These are phyloP conservation scores for Polypedilum vanderplanki DNA, from an alignment of 1,140 invertebrate species.

Conservation along the genomic window DNA sequence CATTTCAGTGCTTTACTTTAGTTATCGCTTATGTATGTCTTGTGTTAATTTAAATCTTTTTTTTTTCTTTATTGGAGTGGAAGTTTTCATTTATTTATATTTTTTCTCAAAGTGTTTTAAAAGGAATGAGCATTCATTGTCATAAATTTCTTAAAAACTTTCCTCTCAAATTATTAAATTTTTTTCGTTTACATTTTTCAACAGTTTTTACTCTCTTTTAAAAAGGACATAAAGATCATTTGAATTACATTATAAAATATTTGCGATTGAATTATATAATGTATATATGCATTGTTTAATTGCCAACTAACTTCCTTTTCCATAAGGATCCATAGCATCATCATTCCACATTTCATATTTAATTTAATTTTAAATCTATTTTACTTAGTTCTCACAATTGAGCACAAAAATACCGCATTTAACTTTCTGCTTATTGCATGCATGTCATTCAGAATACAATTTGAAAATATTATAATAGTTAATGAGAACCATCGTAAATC, in stretches of 20 bases:
- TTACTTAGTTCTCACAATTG: not conserved
- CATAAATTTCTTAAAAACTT: not conserved
- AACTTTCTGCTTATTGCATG: not conserved
- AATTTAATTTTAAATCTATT: not conserved
- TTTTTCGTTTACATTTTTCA: too few species aligned
- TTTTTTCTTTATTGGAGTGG: not conserved
- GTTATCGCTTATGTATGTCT: too few species aligned
- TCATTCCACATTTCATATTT: not conserved
- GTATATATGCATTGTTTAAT: not conserved
- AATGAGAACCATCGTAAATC: not conserved
- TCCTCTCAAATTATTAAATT: too few species aligned
- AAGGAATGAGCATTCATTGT: constrained; percentile 17
- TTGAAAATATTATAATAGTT: not conserved
- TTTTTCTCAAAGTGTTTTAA: not conserved
- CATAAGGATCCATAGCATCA: constrained; percentile 15
- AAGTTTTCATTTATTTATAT: not conserved
- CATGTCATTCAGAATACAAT: not conserved
- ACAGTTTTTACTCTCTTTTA: not conserved
- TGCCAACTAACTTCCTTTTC: constrained; percentile 13
- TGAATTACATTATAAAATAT: not conserved
- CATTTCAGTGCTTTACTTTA: not conserved
- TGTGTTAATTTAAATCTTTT: not conserved
- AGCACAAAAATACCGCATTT: too few species aligned
- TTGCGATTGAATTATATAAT: not conserved
- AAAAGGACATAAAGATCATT: not conserved